Conservation (phyloP, 2,888 invertebrate species). For the Euspilapteryx auroguttella region DNA sequence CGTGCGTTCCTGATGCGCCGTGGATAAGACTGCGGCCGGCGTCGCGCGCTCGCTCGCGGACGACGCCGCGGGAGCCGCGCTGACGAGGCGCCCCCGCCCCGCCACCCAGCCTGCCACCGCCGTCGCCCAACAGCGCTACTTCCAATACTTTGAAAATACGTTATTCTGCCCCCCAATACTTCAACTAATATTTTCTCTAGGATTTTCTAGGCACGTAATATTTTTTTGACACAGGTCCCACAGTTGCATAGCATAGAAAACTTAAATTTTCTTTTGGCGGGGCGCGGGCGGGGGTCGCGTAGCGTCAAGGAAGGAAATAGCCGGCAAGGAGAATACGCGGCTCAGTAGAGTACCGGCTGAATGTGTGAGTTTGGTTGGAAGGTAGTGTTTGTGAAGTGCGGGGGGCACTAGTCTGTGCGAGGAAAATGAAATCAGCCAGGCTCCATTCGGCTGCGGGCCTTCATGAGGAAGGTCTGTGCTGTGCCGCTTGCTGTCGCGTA, state of each 20-base stretch:
- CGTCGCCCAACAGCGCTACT: no score
- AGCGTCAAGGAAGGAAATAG: constrained; percentile 30
- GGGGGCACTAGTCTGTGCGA: constrained; percentile 18
- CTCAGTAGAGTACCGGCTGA: constrained; percentile 5
- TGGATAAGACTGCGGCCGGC: constrained; percentile 39
- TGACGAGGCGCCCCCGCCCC: constrained; percentile 19
- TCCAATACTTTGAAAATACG: constrained; percentile 47
- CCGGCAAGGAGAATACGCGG: neutral
- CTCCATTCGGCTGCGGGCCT: constrained; percentile 27
- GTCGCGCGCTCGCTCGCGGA: constrained; percentile 12
- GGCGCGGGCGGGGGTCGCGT: constrained; percentile 24
- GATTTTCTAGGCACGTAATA: no score
- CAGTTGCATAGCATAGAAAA: no score
- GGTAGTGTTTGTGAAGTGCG: constrained; percentile 26
- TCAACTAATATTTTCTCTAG: no score
- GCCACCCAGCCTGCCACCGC: constrained; percentile 15
- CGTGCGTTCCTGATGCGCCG: constrained; percentile 52
- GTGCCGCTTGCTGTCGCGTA: constrained; percentile 18
- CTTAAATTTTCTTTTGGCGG: constrained; percentile 20
- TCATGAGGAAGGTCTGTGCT: constrained; percentile 16
- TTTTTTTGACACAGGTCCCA: no score
- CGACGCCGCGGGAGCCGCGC: constrained; percentile 10
- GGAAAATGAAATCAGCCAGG: no score
- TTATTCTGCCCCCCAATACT: no score
- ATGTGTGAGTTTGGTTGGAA: constrained; percentile 10